These are phyloP conservation scores for Turritopsis rubra DNA, from an alignment of 30 jellyfish, hydroid and myxozoan genomes.

Conservation along the genomic window DNA sequence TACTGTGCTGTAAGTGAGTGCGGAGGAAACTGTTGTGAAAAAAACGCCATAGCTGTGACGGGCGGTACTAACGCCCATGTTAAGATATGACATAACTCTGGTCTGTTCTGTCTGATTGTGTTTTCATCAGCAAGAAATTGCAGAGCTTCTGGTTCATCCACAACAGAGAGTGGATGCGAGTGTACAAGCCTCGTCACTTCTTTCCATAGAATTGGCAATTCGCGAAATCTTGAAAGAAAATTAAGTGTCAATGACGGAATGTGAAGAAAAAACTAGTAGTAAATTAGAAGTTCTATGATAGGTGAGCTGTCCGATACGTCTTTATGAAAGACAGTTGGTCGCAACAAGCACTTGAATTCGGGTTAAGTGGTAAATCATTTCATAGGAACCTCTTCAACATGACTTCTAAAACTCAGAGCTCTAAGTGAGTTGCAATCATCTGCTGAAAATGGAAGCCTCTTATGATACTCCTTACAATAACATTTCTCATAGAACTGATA, in stretches of 20 bases:
- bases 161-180: constrained; percentile 67
- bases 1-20: constrained; percentile 91
- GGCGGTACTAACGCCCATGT: constrained; percentile 93
- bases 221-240: constrained; percentile 56
- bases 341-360: no score
- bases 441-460: no score
- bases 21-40: constrained; percentile 86
- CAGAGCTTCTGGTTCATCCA: constrained; percentile 87
- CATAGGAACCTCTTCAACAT: no score
- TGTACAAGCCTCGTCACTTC: constrained; percentile 81
- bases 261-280: not conserved
- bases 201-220: constrained; percentile 37
- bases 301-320: no score
- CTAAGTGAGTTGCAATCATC: no score
- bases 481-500: no score
- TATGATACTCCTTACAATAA: no score
- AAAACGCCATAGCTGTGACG: constrained; percentile 86
- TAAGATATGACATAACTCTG: constrained; percentile 59
- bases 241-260: not conserved
- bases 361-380: no score
- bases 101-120: constrained; percentile 44
- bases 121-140: constrained; percentile 62
- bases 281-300: no score
- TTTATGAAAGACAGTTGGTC: no score
- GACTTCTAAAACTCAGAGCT: no score